Evolutionary conservation across 2,797 vertebrate genomes (phyloP).

Genomic region (Petrocephalus schoutedeni): DNA sequence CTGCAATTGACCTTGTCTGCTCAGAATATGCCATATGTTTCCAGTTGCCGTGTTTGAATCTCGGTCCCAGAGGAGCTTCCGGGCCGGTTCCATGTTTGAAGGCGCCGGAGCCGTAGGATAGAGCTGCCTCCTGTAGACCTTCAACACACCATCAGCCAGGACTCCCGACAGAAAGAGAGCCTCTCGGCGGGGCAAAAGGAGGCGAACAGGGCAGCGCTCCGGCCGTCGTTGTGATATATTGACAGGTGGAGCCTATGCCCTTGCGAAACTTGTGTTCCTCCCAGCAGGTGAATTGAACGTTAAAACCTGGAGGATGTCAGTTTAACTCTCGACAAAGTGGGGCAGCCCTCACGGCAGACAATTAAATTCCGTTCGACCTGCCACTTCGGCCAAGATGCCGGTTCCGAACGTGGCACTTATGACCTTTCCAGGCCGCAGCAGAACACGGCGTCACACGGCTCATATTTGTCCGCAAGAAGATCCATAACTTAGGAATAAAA

Average conservation of each 20-base stretch:
- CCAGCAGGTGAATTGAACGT: constrained; percentile 71
- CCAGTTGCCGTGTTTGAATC: constrained; percentile 73
- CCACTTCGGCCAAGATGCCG: constrained; percentile 55
- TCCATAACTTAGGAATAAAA: constrained; percentile 6
- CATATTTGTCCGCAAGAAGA: constrained; percentile 50
- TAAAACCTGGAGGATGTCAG: constrained; percentile 69
- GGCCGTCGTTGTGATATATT: constrained; percentile 72
- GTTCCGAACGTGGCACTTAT: constrained; percentile 66
- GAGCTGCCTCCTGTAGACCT: constrained; percentile 18
- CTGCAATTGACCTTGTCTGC: constrained; percentile 80
- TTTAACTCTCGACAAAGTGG: constrained; percentile 55
- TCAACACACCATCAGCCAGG: constrained; percentile 4
- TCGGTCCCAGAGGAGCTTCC: constrained; percentile 68
- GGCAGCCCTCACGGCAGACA: constrained; percentile 58
- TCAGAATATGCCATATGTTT: constrained; percentile 78
- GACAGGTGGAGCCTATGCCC: constrained; percentile 80
- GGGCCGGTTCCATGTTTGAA: constrained; percentile 61
- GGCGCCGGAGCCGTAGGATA: constrained; percentile 44
- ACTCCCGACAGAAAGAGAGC: constrained; percentile 30
- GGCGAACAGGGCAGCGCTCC: constrained; percentile 51
- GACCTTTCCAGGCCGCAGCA: constrained; percentile 70
- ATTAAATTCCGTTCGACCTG: constrained; percentile 72
- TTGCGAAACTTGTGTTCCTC: constrained; percentile 69
- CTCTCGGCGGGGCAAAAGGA: neutral
- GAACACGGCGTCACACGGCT: constrained; percentile 60